Evolutionary conservation across 2,888 invertebrate species (phyloP).

Genomic region (Tupiocoris notatus): DNA sequence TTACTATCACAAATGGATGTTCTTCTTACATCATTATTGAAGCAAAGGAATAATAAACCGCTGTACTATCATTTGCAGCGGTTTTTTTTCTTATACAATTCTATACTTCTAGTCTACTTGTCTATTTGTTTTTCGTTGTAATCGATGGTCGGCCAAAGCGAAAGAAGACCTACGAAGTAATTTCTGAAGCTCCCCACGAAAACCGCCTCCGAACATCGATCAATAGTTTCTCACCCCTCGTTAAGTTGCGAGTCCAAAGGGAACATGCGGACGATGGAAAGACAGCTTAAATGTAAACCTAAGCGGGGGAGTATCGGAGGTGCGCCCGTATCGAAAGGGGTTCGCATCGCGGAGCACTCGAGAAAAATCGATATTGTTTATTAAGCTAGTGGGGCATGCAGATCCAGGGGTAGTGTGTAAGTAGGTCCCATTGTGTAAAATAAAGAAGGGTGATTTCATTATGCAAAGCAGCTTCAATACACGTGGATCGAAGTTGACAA

Average conservation of each 20-base stretch:
- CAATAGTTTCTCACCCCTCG: neutral
- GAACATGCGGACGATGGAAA: neutral
- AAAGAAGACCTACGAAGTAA: neutral
- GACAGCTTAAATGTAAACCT: neutral
- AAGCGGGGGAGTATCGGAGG: neutral
- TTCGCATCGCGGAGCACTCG: neutral
- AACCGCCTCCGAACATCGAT: neutral
- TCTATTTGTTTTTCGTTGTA: too few species aligned
- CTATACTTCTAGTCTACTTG: too few species aligned
- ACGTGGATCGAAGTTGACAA: neutral
- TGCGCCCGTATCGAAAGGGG: too few species aligned
- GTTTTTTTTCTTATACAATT: too few species aligned
- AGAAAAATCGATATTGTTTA: conserved; percentile 38
- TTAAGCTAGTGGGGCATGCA: conserved; percentile 40
- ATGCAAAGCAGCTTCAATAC: conserved; percentile 12
- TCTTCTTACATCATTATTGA: too few species aligned
- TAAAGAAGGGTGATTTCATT: conserved; percentile 29
- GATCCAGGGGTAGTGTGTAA: conserved; percentile 43
- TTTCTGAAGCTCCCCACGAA: neutral
- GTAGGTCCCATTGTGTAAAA: conserved; percentile 37
- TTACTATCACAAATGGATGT: too few species aligned
- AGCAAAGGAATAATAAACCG: too few species aligned
- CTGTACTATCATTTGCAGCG: too few species aligned
- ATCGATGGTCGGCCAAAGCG: too few species aligned
- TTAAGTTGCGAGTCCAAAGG: too few species aligned